phyloP scores from a whole-genome alignment of 2,113 vertebrate genomes.

The Triplophysa siluroides region DNA sequence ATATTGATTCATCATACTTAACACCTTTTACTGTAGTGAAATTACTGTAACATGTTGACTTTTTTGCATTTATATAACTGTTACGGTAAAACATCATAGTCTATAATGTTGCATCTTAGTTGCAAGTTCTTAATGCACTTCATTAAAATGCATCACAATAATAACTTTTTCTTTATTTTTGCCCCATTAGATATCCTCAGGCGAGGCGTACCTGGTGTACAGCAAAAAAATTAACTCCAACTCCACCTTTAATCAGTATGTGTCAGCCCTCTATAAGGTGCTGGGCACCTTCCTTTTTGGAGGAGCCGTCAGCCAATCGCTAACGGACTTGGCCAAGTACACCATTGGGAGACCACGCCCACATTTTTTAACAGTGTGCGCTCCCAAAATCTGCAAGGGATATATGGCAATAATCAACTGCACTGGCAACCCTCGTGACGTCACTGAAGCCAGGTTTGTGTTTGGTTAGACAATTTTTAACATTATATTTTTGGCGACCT shows the following conservation, averaged over 20 bases:
- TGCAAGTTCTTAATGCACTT: too few species aligned
- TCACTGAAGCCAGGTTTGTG: conserved; percentile 88
- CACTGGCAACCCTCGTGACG: conserved; percentile 69
- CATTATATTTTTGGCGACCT: too few species aligned
- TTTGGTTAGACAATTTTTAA: not conserved
- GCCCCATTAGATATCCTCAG: conserved; percentile 75
- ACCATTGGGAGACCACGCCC: conserved; percentile 89
- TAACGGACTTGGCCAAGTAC: conserved; percentile 93
- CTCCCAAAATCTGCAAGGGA: conserved; percentile 81
- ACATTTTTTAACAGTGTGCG: conserved; percentile 86
- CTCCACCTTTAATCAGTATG: conserved; percentile 88
- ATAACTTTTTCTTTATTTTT: not conserved
- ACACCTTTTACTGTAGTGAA: too few species aligned
- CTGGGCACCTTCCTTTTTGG: conserved; percentile 86
- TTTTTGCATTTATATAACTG: too few species aligned
- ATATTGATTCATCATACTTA: too few species aligned
- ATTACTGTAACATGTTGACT: too few species aligned
- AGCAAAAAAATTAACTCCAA: conserved; percentile 82
- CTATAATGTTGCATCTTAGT: too few species aligned
- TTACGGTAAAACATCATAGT: too few species aligned
- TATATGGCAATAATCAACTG: conserved; percentile 79
- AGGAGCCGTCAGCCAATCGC: conserved; percentile 80
- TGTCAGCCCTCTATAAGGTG: conserved; percentile 87
- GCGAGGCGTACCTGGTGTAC: conserved; percentile 90
- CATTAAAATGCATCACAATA: not conserved